These are phyloP conservation scores for Chrysaora quinquecirrha DNA, from an alignment of 30 jellyfish, hydroid and myxozoan species.

Conservation along the genomic window DNA sequence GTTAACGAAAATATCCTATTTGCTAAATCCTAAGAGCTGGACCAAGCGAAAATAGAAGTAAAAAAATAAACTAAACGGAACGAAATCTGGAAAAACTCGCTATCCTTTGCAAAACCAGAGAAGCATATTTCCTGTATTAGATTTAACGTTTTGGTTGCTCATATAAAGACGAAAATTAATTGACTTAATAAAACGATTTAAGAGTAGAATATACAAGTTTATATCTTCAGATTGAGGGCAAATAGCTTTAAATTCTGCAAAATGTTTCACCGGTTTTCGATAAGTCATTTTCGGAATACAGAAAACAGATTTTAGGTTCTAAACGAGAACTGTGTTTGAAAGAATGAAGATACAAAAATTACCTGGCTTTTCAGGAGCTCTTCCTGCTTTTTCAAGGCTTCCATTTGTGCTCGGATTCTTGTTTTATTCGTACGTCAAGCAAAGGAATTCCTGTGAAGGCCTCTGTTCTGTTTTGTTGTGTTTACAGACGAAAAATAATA, in stretches of 20 bases:
- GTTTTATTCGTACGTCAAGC: no score
- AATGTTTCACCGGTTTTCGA: neutral
- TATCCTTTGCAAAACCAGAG: no score
- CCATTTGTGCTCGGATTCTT: conserved; percentile 53
- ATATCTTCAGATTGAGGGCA: neutral
- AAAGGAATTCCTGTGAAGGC: neutral
- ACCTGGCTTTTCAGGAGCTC: conserved; percentile 56
- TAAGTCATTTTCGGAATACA: neutral
- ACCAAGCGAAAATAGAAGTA: no score
- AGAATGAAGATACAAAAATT: conserved; percentile 7
- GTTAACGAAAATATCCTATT: no score
- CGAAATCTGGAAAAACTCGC: no score
- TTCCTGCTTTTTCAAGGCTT: conserved; percentile 66
- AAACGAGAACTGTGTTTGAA: neutral
- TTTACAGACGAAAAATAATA: conserved; percentile 14
- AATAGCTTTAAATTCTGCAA: neutral
- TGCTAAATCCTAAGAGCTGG: no score
- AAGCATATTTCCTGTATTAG: neutral
- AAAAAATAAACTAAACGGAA: no score
- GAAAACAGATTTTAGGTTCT: conserved; percentile 11
- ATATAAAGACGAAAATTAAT: no score
- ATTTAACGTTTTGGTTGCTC: neutral
- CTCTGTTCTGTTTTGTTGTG: conserved; percentile 4
- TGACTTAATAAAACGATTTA: neutral
- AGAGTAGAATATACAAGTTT: neutral